Evolutionary conservation across 2,888 invertebrate species (phyloP).

Genomic region (Eupithecia insigniata): DNA sequence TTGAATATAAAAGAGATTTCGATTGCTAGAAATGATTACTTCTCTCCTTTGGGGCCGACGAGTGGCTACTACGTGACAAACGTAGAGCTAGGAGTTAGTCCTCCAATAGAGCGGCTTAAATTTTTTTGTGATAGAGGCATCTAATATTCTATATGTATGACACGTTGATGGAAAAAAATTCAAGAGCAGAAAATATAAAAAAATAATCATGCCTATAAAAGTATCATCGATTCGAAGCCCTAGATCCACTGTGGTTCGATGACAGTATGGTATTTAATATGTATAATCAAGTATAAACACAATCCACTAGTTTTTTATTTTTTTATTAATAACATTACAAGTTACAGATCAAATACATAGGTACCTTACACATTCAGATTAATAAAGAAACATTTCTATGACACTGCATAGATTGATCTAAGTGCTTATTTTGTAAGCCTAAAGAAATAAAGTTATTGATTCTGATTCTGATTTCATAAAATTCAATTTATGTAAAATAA

Average conservation of each 20-base stretch:
- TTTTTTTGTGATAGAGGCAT: neutral
- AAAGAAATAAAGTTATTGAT: too few species aligned
- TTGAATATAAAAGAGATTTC: slow-evolving; percentile 75
- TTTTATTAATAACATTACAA: too few species aligned
- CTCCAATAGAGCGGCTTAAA: neutral
- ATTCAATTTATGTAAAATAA: too few species aligned
- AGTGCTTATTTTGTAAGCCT: too few species aligned
- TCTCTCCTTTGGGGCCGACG: slow-evolving; percentile 73
- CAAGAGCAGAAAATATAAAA: neutral
- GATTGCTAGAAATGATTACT: slow-evolving; percentile 79
- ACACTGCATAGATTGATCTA: too few species aligned
- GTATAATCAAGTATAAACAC: neutral
- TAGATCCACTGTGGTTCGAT: neutral
- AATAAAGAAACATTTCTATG: too few species aligned
- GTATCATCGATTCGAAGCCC: neutral
- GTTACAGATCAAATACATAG: too few species aligned
- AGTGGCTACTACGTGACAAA: slow-evolving; percentile 72
- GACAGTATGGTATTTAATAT: neutral
- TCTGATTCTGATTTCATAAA: too few species aligned
- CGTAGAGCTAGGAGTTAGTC: slow-evolving; percentile 16
- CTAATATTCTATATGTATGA: neutral
- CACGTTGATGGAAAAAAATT: neutral
- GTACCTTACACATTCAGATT: too few species aligned
- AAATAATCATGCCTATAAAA: neutral
- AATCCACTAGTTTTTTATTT: neutral